Evolutionary conservation across 2,113 vertebrate species (phyloP).

Genomic region (Protobothrops mucrosquamatus): DNA sequence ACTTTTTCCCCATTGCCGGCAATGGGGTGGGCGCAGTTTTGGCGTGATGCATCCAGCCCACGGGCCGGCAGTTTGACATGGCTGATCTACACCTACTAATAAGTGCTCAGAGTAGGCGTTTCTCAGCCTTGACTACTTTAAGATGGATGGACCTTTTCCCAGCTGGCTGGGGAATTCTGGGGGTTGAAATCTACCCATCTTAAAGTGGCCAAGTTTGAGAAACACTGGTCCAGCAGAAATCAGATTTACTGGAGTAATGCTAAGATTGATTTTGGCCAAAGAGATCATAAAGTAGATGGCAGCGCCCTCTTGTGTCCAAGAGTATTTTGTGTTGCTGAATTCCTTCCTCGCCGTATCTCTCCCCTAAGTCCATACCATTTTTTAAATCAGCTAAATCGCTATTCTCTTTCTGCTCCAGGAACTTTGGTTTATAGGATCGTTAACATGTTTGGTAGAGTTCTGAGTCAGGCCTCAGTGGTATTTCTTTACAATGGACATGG

Average conservation of each 20-base stretch:
- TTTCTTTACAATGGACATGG: not conserved
- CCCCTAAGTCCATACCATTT: not conserved
- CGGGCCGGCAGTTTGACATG: too few species aligned
- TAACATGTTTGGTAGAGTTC: not conserved
- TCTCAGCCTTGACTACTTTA: not conserved
- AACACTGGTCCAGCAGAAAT: not conserved
- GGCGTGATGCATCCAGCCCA: too few species aligned
- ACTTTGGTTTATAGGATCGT: not conserved
- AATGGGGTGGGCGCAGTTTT: too few species aligned
- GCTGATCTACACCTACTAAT: too few species aligned
- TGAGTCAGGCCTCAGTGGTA: not conserved
- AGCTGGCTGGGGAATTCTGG: not conserved
- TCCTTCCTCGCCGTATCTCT: not conserved
- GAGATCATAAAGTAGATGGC: not conserved
- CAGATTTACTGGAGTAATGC: not conserved
- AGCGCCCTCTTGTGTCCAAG: conserved; percentile 8
- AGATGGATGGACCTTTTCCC: not conserved
- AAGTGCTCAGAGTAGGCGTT: not conserved
- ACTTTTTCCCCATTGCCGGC: too few species aligned
- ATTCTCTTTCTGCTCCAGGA: not conserved
- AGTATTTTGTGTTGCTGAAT: not conserved
- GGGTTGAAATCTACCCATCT: not conserved
- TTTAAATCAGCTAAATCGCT: not conserved
- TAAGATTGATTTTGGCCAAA: not conserved
- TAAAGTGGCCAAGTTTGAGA: not conserved